Conservation (phyloP, 2,797 vertebrate species). For the Scyliorhinus canicula region DNA sequence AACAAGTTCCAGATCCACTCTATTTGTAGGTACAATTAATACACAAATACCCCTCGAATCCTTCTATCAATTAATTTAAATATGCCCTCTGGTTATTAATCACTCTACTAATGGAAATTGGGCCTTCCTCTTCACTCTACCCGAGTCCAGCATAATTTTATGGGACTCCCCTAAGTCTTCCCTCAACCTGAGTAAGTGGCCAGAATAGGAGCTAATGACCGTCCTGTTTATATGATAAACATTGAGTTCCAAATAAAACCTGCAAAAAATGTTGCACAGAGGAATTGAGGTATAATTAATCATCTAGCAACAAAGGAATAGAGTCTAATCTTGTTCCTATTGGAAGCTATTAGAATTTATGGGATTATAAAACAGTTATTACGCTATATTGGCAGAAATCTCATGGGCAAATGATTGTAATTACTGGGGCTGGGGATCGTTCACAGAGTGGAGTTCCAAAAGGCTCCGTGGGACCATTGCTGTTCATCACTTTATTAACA, state of each 20-base stretch:
- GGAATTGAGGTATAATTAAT: neutral
- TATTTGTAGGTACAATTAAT: neutral
- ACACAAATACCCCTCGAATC: neutral
- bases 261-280: neutral
- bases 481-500: neutral
- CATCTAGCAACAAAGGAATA: neutral
- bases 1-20: neutral
- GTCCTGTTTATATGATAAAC: neutral
- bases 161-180: neutral
- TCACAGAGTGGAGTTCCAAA: neutral
- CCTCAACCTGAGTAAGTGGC: neutral
- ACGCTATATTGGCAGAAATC: neutral
- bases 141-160: neutral
- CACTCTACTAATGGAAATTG: neutral
- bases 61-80: neutral
- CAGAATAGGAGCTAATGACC: neutral
- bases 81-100: neutral
- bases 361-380: neutral
- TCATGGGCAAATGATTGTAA: neutral
- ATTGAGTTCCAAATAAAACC: neutral
- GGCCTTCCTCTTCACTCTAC: neutral
- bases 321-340: neutral
- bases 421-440: neutral
- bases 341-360: neutral
- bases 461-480: neutral